Conservation (phyloP, 2,888 invertebrate genomes). For the Platycnemis pennipes region DNA sequence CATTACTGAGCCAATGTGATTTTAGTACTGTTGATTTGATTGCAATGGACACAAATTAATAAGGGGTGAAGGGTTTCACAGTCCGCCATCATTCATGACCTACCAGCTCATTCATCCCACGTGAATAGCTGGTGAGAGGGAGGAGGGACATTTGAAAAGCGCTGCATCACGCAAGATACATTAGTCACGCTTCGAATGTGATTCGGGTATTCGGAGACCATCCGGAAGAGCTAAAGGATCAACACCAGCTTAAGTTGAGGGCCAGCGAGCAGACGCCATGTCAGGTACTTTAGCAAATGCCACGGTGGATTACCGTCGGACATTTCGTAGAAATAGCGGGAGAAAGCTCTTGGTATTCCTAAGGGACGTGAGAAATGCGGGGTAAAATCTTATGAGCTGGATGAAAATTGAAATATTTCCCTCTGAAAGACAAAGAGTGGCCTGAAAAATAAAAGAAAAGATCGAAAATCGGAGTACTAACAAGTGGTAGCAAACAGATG, state of each 20-base stretch:
- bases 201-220: neutral
- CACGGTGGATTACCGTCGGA: neutral
- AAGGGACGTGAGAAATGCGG: too few relatives aligned
- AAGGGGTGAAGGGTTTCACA: neutral
- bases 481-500: too few relatives aligned
- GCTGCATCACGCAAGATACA: neutral
- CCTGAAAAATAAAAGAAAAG: too few relatives aligned
- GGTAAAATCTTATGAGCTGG: too few relatives aligned
- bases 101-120: neutral
- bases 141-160: neutral
- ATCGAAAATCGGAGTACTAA: too few relatives aligned
- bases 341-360: too few relatives aligned
- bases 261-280: neutral
- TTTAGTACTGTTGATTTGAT: neutral
- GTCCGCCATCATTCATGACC: neutral
- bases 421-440: too few relatives aligned
- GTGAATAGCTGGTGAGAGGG: neutral
- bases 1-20: neutral
- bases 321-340: neutral
- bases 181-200: conserved; percentile 10
- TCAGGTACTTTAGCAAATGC: neutral
- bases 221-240: conserved; percentile 16
- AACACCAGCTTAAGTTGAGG: neutral
- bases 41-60: neutral
- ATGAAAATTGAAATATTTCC: too few relatives aligned